A percentile compares a stretch with the other conserved stretches of the same genome.
Conservation (phyloP, 2,888 invertebrate species). For the Sinopyrophorus schimmeli region DNA sequence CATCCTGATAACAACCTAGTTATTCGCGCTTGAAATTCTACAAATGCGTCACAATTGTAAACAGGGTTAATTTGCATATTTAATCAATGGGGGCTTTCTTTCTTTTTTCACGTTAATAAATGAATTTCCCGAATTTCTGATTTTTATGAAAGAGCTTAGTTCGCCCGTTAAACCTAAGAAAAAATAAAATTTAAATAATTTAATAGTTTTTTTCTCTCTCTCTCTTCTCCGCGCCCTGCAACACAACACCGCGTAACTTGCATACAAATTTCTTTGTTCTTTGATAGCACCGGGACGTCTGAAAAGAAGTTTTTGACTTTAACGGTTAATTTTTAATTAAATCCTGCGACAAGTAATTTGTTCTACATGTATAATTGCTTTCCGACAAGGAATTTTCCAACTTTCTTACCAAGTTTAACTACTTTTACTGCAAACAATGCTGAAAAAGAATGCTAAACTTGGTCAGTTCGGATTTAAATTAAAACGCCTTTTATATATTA, state of each 20-base stretch:
- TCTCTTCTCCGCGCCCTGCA: too few species aligned
- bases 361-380: slow-evolving; percentile 20
- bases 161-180: too few species aligned
- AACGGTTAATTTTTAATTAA: slow-evolving; percentile 21
- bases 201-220: slow-evolving; percentile 16
- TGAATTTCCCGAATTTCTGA: slow-evolving; percentile 38
- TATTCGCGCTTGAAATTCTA: slow-evolving; percentile 40
- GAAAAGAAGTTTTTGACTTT: slow-evolving; percentile 9
- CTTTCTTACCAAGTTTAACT: slow-evolving; percentile 17
- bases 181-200: slow-evolving; percentile 12
- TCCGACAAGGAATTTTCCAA: slow-evolving; percentile 15
- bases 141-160: slow-evolving; percentile 26
- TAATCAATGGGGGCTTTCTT: slow-evolving; percentile 41
- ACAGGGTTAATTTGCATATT: slow-evolving; percentile 43
- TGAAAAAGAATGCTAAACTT: slow-evolving; percentile 17
- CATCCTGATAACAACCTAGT: slow-evolving; percentile 41
- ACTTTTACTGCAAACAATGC: slow-evolving; percentile 22
- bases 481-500: too few species aligned
- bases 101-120: slow-evolving; percentile 37
- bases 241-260: slow-evolving; percentile 3
- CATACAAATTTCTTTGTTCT: not conserved
- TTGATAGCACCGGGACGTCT: not conserved
- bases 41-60: slow-evolving; percentile 42
- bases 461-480: slow-evolving; percentile 18
- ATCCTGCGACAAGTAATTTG: slow-evolving; percentile 17